Evolutionary conservation across 2,888 invertebrate genomes (phyloP), one percentile per base, ranked within the genome.

Genomic region (Antheraea assamensis): DNA sequence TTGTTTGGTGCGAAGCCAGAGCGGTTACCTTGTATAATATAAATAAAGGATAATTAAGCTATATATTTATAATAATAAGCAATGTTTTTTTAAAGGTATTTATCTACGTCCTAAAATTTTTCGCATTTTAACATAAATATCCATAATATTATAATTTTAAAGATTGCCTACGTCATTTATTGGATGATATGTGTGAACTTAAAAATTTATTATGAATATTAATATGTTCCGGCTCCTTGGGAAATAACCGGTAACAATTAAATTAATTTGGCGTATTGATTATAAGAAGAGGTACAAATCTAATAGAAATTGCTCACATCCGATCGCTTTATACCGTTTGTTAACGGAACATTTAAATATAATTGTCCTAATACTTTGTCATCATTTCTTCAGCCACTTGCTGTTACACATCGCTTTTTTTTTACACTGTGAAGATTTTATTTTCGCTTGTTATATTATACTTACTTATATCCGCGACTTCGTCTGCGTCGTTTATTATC

Each of bases 191-290:
- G 58, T 58, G n/a, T 58, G 24, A n/a, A 58, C 58, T 58, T 58
- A 58, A 58, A 24, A 24, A 24, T 30, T 64, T 64, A 17, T 64
- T 17, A 30, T 64, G 61, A 17, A 64, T 64, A 64, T 64, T 64
- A 27, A 64, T 30, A 15, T 27, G 30, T 30, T 64, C 61, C 61
- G 61, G 61, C 61, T 27, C 30, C 61, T 64, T 64, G 27, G 61
- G 30, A 30, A 15, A 64, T 21, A 64, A 64, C 61, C 61, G 61
- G 61, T 64, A 30, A 64, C 30, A 64, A 64, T 64, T 30, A 64
- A 64, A 64, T 64, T 13, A 21, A 15, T 64, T 64, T 30, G 61
- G 27, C 17, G n/a, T n/a, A 24, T 24, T 27, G 17, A 17, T 27
- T 10, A 61, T 24, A 2, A 64, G 27, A 64, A 30, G 61, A 61